Evolutionary conservation across 92 coral and sea anemone species (phyloP), one percentile per base, ranked within the genome.

Genomic region (Porites evermanni): DNA sequence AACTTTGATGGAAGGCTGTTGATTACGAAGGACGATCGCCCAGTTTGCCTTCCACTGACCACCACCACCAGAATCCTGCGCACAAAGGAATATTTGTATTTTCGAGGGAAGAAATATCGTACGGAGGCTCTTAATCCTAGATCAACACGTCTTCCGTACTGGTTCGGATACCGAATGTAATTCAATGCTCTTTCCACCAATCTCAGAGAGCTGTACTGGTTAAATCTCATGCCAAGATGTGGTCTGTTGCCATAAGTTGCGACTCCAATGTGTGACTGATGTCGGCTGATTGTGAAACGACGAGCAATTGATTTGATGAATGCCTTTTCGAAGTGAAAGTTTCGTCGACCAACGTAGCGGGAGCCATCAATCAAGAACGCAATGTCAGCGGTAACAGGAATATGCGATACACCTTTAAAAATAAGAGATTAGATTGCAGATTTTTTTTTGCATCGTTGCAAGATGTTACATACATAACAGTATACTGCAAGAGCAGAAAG

Each of bases 321-420:
- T n/a, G 75, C 71, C 60, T 85, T 85, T 73, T 85, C 89, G 21
- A 85, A 53, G 50, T 85, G 89, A 58, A 85, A 85, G 83, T 85
- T 85, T 20, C 89, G 70, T 56, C 82, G 82, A 54, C 89, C 83
- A 2, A 85, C 89, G 53, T 85, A 69, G 51, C 80, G 77, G 7
- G 82, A 85, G 89, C 89, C 83, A 59, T 85, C 89, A 83, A 85
- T 75, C 69, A 85, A 71, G 89, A 85, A 85, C 0, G 80, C 89
- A 38, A 85, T 85, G 63, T 85, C 89, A 85, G 83, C 89, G 68
- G 89, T 75, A 67, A 77, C 89, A 23, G 76, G 76, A 20, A 77
- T 68, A n/a, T 67, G 58, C 16, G 89, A 52, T 12, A 53, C 77
- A 54, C 89, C 89, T 76, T 38, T 38, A 3, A 38, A 38, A 38